Conservation (phyloP, 2,888 invertebrate species). For the Synanthedon tipuliformis region DNA sequence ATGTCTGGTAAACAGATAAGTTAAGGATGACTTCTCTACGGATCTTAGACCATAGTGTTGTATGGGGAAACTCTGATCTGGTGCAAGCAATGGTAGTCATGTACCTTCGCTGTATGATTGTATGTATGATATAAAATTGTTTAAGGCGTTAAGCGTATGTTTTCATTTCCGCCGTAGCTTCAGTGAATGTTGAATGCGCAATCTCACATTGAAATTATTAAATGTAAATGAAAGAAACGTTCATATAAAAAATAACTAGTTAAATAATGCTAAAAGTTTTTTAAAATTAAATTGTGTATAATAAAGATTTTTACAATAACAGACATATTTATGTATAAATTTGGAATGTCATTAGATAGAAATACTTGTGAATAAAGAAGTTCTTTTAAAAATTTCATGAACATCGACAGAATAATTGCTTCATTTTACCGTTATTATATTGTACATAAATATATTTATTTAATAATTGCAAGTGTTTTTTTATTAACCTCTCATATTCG, state of each 20-base stretch:
- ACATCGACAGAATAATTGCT: conserved; percentile 57
- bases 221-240: background rate
- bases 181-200: conserved; percentile 41
- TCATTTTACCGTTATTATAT: conserved; percentile 58
- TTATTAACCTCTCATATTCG: background rate
- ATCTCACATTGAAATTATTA: conserved; percentile 8
- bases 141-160: conserved; percentile 29
- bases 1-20: too few species aligned
- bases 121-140: conserved; percentile 28
- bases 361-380: conserved; percentile 20
- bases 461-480: conserved; percentile 49
- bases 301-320: conserved; percentile 50
- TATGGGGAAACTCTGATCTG: conserved; percentile 49
- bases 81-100: conserved; percentile 64
- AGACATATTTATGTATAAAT: conserved; percentile 59
- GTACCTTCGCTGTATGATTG: conserved; percentile 34
- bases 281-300: conserved; percentile 36
- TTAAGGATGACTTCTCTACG: too few species aligned
- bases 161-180: conserved; percentile 42
- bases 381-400: conserved; percentile 34
- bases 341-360: conserved; percentile 33
- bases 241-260: background rate
- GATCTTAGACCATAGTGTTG: conserved; percentile 16
- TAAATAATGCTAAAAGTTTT: conserved; percentile 23
- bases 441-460: conserved; percentile 72